These are phyloP conservation scores for Gibbula magus DNA, from an alignment of 2,888 invertebrate genomes.

Conservation along the genomic window DNA sequence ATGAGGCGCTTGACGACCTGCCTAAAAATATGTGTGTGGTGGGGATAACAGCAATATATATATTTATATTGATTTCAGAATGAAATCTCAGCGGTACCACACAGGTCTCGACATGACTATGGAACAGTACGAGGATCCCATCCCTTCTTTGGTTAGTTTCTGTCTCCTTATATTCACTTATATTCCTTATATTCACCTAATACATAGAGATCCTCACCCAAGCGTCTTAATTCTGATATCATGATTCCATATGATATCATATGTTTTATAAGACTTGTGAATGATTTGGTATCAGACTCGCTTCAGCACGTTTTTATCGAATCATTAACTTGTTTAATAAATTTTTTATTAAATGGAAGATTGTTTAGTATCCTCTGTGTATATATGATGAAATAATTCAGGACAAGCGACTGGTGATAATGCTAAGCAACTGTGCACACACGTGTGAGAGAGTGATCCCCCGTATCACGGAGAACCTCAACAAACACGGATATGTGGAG, in stretches of 20 bases:
- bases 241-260: not conserved
- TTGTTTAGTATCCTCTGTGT: no score
- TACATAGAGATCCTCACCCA: no score
- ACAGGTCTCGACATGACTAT: slow-evolving; percentile 36
- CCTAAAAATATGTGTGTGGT: no score
- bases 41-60: no score
- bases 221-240: no score
- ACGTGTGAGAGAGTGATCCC: slow-evolving; percentile 85
- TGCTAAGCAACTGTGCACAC: slow-evolving; percentile 91
- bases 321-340: not conserved
- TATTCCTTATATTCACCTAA: no score
- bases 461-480: slow-evolving; percentile 82
- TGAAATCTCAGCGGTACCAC: slow-evolving; percentile 17
- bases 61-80: not conserved
- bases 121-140: slow-evolving; percentile 45
- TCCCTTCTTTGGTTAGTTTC: slow-evolving; percentile 43
- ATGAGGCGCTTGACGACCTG: no score
- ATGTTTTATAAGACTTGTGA: no score
- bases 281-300: no score
- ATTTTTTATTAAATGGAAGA: no score
- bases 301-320: not conserved
- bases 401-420: slow-evolving; percentile 82
- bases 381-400: slow-evolving; percentile 37
- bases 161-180: not conserved
- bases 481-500: slow-evolving; percentile 81